Evolutionary conservation across 2,888 invertebrate species (phyloP).

Genomic region (Hirtodrosophila duncani): DNA sequence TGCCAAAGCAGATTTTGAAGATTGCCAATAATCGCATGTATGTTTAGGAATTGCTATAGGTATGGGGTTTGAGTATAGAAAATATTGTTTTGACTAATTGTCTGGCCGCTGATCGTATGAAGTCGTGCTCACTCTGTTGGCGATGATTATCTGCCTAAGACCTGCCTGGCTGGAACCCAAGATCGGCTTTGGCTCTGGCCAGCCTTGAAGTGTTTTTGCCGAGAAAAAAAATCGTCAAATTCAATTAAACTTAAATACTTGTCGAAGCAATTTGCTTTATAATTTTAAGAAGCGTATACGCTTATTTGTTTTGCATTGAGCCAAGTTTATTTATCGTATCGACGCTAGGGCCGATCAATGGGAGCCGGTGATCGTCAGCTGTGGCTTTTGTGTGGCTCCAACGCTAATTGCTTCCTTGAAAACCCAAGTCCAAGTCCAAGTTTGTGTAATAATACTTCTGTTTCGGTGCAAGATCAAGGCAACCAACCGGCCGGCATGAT

Average conservation of each 20-base stretch:
- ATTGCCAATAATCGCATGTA: conserved; percentile 53
- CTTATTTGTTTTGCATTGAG: conserved; percentile 69
- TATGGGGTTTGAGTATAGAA: conserved; percentile 18
- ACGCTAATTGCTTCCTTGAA: conserved; percentile 58
- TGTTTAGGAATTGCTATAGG: too few relatives aligned
- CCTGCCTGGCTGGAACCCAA: conserved; percentile 18
- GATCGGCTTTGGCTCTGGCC: conserved; percentile 27
- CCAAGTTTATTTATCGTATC: conserved; percentile 52
- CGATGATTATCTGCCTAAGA: conserved; percentile 54
- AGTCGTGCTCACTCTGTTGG: conserved; percentile 42
- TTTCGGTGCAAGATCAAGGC: too few relatives aligned
- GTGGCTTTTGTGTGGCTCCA: conserved; percentile 33
- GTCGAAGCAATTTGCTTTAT: conserved; percentile 62
- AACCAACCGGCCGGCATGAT: conserved; percentile 27
- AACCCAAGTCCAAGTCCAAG: conserved; percentile 14
- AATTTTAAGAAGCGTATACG: conserved; percentile 39
- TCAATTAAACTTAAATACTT: conserved; percentile 70
- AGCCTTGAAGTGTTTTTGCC: conserved; percentile 59
- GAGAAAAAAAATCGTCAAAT: conserved; percentile 52
- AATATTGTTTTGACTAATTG: conserved; percentile 68
- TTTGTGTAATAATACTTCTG: too few relatives aligned
- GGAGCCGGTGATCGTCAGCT: conserved; percentile 34
- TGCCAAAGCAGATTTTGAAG: conserved; percentile 70
- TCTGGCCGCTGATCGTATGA: conserved; percentile 26
- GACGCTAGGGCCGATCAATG: conserved; percentile 3